Base-by-base conservation (phyloP, 1,140 invertebrate species). In the Carposina sasakii region DNA sequence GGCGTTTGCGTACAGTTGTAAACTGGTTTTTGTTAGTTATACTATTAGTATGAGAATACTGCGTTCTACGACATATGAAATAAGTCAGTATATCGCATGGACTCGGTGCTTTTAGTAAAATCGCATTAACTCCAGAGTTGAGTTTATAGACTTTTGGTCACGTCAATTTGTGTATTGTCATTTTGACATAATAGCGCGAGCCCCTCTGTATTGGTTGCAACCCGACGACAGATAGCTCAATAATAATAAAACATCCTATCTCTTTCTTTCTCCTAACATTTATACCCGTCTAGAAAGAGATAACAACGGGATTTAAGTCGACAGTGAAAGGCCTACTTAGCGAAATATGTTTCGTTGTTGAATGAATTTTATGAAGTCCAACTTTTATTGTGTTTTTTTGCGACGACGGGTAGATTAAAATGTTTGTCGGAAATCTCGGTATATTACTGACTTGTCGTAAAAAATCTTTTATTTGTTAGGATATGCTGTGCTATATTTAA, bases 141-240 rank as follows among this genome's bases (percentile, higher is more conserved):
- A 79, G 72, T 82, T 82, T 79, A 71, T 71, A 77, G 75, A 71
- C 59, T 77, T 75, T 78, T 71, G 76, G 72, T 74, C 75, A 70
- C 70, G 76, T 79, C 76, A 81, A 82, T 82, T 74, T 74, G 70
- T 76, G 67, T 79, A 81, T 82, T 82, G 76, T 81, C 75, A 82
- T 76, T 76, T 73, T 72, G 71, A 81, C 76, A 82, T 81, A 82
- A 82, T 82, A 82, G 78, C 54, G 60, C 73, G 75, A 78, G 78
- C 78, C 73, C 73, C 57, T 65, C 60, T 63, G 68, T 81, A 78
- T 79, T 79, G 76, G 78, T 78, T 68, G 63, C 71, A 73, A 67
- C 63, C 63, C 57, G 62, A 79, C 67, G 68, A 78, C 76, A 79
- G 69, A 71, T 72, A 70, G 61, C 60, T 64, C 64, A 52, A 44